Evolutionary conservation across 1,140 invertebrate genomes (phyloP), one percentile per base, ranked within the genome.

Genomic region (Saxidomus purpurata): DNA sequence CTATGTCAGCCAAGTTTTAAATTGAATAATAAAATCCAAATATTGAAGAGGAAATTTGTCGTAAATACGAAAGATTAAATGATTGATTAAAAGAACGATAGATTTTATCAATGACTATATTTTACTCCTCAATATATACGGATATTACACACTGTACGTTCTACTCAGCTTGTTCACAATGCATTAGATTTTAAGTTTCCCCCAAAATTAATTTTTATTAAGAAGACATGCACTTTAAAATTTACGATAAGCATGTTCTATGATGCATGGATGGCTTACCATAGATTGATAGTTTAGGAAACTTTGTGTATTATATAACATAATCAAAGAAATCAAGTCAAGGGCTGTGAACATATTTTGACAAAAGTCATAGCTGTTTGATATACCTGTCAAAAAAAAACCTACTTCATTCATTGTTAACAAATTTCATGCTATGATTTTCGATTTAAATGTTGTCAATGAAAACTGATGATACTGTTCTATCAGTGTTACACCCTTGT

Each of bases 11-110:
- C 28, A 28, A 15, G 67, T 38, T 22, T 71, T 36, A 19, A 71
- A 71, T 71, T 71, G 67, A 71, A 71, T 71, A 38, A 71, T 71
- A 71, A 71, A 71, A 71, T 71, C 3, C 17, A 19, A 71, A 38
- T 71, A 22, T 71, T 6, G 36, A 6, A 71, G 15, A 38, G 67
- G 67, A 71, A 71, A 71, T 38, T 38, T 71, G 34, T 71, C 34
- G 4, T 38, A 71, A 71, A 71, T 17, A 22, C 13, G 34, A 17
- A 71, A 71, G 67, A 71, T 71, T 71, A 71, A 71, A 71, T 71
- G 25, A 38, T 71, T 71, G 67, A 71, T 71, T 71, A 22, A n/a
- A n/a, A 2, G 67, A 38, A 2, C n/a, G 11, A 38, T 71, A 71
- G 67, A 71, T 71, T 36, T 71, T 71, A 31, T 59, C 55, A 22